Percentiles rank a stretch among this genome's conserved stretches.
These are phyloP conservation scores for Tribolium freemani DNA, from an alignment of 2,888 invertebrate species.

Conservation along the genomic window DNA sequence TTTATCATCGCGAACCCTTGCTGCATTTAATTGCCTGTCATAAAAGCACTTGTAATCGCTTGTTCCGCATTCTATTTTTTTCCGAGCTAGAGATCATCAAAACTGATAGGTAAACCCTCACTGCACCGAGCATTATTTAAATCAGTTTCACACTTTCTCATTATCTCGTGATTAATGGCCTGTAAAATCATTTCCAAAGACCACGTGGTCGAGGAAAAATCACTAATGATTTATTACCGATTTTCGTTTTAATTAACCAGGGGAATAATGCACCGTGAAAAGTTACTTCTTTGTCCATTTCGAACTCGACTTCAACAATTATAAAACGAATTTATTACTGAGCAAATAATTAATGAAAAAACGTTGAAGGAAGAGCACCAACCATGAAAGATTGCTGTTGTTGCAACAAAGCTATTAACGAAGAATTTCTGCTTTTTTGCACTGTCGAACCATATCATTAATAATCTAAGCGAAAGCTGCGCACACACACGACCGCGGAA, in stretches of 20 bases:
- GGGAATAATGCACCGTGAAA: conserved; percentile 22
- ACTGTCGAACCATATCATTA: conserved; percentile 6
- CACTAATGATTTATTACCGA: conserved; percentile 29
- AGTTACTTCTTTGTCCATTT: conserved; percentile 18
- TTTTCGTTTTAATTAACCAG: conserved; percentile 19
- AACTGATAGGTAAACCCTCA: conserved; percentile 3
- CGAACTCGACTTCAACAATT: conserved; percentile 12
- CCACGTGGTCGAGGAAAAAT: conserved; percentile 18
- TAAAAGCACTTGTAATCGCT: conserved; percentile 30
- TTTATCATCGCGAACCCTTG: conserved; percentile 36
- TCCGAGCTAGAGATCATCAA: not conserved
- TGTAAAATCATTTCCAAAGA: conserved; percentile 28
- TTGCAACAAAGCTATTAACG: conserved; percentile 25
- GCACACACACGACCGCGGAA: no score
- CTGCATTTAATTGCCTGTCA: conserved; percentile 36
- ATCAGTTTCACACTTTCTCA: conserved; percentile 41
- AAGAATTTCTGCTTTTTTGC: conserved; percentile 6
- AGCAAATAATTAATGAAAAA: conserved; percentile 24
- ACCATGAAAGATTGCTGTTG: conserved; percentile 30
- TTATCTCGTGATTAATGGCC: conserved; percentile 39
- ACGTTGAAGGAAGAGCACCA: conserved; percentile 11
- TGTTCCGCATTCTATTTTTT: conserved; percentile 32
- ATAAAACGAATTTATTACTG: conserved; percentile 25
- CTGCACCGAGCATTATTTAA: conserved; percentile 28
- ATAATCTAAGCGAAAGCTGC: conserved; percentile 1